phyloP scores from a whole-genome alignment of 2,888 invertebrate genomes.

The Drosophila kanekoi region DNA sequence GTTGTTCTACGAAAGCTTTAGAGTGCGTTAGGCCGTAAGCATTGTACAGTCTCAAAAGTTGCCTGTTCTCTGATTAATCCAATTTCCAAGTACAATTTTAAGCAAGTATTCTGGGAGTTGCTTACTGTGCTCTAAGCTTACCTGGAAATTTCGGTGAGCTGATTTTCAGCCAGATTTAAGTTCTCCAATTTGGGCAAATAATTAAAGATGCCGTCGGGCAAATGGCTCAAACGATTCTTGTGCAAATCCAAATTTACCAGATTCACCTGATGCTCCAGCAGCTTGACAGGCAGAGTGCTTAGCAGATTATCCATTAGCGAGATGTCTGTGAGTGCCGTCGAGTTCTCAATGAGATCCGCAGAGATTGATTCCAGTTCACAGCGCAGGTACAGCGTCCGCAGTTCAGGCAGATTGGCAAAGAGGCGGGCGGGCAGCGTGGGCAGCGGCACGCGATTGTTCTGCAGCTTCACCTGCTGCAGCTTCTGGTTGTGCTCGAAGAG shows the following conservation, averaged over 20 bases:
- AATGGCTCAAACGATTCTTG: slow-evolving; percentile 87
- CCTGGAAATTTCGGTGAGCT: slow-evolving; percentile 87
- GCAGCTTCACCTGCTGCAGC: slow-evolving; percentile 86
- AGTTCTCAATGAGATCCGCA: slow-evolving; percentile 88
- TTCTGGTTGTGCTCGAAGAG: slow-evolving; percentile 87
- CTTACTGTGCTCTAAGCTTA: background rate
- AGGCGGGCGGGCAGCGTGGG: slow-evolving; percentile 87
- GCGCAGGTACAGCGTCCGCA: slow-evolving; percentile 87
- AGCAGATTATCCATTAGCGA: slow-evolving; percentile 88
- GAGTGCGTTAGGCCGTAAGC: background rate
- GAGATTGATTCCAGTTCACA: slow-evolving; percentile 87
- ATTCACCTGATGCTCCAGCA: slow-evolving; percentile 88
- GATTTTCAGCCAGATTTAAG: slow-evolving; percentile 89
- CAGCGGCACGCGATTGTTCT: slow-evolving; percentile 87
- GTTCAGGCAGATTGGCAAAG: slow-evolving; percentile 87
- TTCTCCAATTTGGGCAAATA: slow-evolving; percentile 86
- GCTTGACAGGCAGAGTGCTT: slow-evolving; percentile 86
- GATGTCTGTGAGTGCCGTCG: slow-evolving; percentile 87
- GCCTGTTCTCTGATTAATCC: background rate
- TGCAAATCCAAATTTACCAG: slow-evolving; percentile 88
- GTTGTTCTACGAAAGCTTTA: background rate
- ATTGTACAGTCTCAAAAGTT: background rate
- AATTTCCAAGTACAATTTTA: background rate
- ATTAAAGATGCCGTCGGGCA: slow-evolving; percentile 88
- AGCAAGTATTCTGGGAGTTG: background rate